phyloP scores from a whole-genome alignment of 2,113 vertebrate species.

The Rafetus swinhoei region DNA sequence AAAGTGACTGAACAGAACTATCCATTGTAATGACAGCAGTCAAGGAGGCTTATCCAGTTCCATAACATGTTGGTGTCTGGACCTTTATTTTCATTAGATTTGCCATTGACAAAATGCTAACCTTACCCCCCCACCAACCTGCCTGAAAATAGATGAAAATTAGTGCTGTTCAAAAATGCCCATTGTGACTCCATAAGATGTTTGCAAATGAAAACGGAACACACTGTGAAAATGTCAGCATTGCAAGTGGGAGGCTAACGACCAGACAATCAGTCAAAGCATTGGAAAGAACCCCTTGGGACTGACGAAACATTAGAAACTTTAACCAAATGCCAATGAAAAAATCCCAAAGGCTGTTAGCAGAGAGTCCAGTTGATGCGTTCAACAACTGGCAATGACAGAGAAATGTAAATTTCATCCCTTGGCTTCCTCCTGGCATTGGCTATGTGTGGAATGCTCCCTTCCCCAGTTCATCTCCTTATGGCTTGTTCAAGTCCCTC shows the following conservation, averaged over 20 bases:
- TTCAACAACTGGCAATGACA: neutral
- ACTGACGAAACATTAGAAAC: neutral
- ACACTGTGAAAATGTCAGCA: neutral
- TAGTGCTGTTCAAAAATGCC: slow-evolving; percentile 15
- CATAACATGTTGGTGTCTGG: slow-evolving; percentile 60
- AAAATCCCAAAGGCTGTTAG: neutral
- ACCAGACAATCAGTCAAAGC: neutral
- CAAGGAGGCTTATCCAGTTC: slow-evolving; percentile 66
- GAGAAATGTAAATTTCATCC: neutral
- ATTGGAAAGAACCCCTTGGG: neutral
- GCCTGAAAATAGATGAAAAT: slow-evolving; percentile 62
- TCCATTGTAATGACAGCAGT: slow-evolving; percentile 71
- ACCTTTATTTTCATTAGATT: slow-evolving; percentile 68
- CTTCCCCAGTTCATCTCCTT: neutral
- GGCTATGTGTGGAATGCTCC: neutral
- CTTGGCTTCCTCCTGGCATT: neutral
- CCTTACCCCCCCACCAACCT: slow-evolving; percentile 45
- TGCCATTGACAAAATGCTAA: slow-evolving; percentile 64
- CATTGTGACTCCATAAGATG: neutral
- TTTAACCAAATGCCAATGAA: neutral
- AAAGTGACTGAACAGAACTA: slow-evolving; percentile 74
- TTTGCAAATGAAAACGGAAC: neutral
- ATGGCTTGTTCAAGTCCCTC: neutral
- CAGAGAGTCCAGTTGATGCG: neutral
- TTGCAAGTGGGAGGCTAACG: neutral